Evolutionary conservation across 2,888 invertebrate genomes (phyloP).

Genomic region (Cactoblastis cactorum): DNA sequence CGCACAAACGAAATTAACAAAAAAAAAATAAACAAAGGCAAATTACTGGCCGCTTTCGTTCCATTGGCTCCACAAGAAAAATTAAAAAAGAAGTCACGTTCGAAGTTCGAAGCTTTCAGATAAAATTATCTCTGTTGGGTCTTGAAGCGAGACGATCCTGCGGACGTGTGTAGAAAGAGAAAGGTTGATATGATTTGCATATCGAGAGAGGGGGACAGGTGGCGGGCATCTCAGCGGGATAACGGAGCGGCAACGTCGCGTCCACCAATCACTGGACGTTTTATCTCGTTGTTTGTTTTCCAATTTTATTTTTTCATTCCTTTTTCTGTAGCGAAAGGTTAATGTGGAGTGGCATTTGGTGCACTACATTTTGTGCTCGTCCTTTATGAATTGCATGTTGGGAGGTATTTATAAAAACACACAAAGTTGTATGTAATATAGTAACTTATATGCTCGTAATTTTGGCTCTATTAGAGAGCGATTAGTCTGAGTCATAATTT

Average conservation of each 20-base stretch:
- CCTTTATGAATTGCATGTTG: too few species aligned
- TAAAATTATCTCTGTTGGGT: constrained; percentile 75
- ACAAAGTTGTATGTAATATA: too few species aligned
- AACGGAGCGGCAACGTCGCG: constrained; percentile 72
- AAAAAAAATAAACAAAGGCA: constrained; percentile 26
- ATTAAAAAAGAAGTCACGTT: constrained; percentile 64
- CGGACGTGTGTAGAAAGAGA: constrained; percentile 57
- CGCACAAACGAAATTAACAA: constrained; percentile 18
- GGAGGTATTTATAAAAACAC: too few species aligned
- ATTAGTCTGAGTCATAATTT: too few species aligned
- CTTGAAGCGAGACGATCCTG: constrained; percentile 76
- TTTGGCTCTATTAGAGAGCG: too few species aligned
- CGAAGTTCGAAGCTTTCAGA: constrained; percentile 64
- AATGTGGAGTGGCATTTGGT: constrained; percentile 24
- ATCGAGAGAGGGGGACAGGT: constrained; percentile 34
- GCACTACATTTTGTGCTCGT: neutral
- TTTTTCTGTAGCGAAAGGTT: constrained; percentile 31
- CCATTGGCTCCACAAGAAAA: constrained; percentile 52
- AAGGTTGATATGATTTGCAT: constrained; percentile 24
- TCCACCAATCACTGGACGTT: constrained; percentile 69
- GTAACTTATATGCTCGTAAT: too few species aligned
- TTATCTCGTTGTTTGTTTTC: constrained; percentile 53
- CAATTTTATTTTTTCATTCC: constrained; percentile 45
- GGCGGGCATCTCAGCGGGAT: constrained; percentile 61
- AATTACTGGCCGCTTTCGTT: constrained; percentile 33